Conservation (phyloP, 2,113 vertebrate genomes). For the Microcebus murinus region DNA sequence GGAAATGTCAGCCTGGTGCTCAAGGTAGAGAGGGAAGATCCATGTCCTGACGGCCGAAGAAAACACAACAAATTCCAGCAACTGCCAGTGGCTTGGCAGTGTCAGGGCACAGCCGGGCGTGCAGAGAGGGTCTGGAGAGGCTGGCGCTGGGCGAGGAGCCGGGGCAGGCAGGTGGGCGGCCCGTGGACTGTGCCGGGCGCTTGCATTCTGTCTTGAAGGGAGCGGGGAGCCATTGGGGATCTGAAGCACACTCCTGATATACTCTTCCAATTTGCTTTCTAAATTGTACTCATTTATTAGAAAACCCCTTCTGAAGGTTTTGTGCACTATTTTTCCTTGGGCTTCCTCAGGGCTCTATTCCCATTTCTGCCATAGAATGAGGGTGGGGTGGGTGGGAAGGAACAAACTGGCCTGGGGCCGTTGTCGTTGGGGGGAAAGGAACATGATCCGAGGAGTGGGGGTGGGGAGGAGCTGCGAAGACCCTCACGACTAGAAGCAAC, state of each 20-base stretch:
- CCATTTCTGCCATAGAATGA: background rate
- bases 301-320: background rate
- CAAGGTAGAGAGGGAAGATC: background rate
- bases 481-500: background rate
- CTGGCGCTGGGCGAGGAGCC: background rate
- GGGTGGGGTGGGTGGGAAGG: background rate
- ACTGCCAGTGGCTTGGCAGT: background rate
- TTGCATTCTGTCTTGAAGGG: background rate
- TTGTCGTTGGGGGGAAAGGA: background rate
- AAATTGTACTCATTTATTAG: background rate
- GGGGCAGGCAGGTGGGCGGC: background rate
- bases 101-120: accelerated
- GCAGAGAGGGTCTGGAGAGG: background rate
- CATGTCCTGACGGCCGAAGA: background rate
- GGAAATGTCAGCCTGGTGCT: background rate
- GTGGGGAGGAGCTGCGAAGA: background rate
- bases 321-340: background rate
- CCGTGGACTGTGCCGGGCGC: background rate
- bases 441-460: background rate
- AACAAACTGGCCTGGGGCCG: background rate
- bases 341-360: background rate
- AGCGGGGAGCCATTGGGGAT: background rate
- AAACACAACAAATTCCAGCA: background rate
- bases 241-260: background rate
- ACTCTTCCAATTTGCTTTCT: slow-evolving; percentile 6